Evolutionary conservation across 2,797 vertebrate genomes (phyloP), one percentile per base, ranked within the genome.

Genomic region (Salarias fasciatus): DNA sequence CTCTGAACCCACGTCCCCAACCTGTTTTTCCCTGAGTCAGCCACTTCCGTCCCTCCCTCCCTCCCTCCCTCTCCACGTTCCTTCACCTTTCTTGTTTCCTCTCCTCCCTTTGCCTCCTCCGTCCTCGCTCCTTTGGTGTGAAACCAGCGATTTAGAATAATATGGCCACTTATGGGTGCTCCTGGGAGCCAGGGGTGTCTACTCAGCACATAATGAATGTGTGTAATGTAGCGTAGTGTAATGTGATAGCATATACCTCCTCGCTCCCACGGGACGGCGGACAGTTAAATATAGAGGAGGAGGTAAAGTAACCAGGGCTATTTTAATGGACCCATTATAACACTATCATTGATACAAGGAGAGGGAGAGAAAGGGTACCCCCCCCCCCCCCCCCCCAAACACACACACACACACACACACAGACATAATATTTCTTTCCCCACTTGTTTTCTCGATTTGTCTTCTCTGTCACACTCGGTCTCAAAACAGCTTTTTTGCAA

Each of bases 181-280:
- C 87, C 80, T 80, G 88, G 89, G 89, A 89, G 63, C 88, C 76
- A 77, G 82, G 83, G 86, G 89, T 88, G 89, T 86, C 88, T 90
- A 83, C 88, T 91, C 90, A 85, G 90, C 90, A 90, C 87, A 85
- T 90, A 90, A 92, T 92, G 88, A 92, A 91, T 90, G 90, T 89
- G 89, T 89, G 88, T 89, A 89, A 91, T 92, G 90, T 92, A 89
- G 88, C 88, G 77, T 89, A 85, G 85, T 85, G 88, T 91, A 90
- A 90, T 86, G 80, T 84, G 88, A 92, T 88, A 85, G 89, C 87
- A 74, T 89, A 91, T 91, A 88, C 86, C 87, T 85, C 72, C 56
- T 47, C 8, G 36, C 83, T 88, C 88, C 87, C 88, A 80, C 40
- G 80, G 88, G 90, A 89, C 41, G 11, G 47, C 29, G 72, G 85